Conservation (phyloP, 2,888 invertebrate genomes). For the Amaurobius ferox region DNA sequence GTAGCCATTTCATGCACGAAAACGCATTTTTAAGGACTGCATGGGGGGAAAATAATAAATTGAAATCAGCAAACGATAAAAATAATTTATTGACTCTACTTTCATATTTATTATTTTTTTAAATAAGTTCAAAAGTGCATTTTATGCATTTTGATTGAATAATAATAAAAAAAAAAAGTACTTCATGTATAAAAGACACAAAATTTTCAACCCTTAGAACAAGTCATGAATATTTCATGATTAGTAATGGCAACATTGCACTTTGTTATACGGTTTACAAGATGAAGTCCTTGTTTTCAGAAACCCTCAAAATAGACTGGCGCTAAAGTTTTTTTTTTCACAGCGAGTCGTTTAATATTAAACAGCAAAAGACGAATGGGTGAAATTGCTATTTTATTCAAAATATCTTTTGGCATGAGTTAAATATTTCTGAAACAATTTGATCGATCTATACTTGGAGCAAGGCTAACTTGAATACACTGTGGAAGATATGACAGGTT, state of each 20-base stretch:
- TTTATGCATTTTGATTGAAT: slow-evolving; percentile 11
- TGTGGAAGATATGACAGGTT: too few species aligned
- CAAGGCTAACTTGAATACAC: too few species aligned
- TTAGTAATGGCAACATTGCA: not conserved
- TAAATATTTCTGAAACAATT: too few species aligned
- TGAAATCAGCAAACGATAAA: slow-evolving; percentile 3
- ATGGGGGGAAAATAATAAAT: not conserved
- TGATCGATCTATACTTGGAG: too few species aligned
- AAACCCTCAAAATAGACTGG: slow-evolving; percentile 2
- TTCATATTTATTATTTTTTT: not conserved
- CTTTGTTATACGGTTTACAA: not conserved
- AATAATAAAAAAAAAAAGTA: not conserved
- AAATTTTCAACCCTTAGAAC: not conserved
- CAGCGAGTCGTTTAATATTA: not conserved
- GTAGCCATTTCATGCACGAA: not conserved
- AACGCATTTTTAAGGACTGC: not conserved
- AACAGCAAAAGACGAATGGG: not conserved
- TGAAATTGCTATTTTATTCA: not conserved
- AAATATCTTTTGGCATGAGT: not conserved
- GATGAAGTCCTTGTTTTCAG: slow-evolving; percentile 2
- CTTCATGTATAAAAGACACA: not conserved
- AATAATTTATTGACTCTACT: slow-evolving; percentile 2
- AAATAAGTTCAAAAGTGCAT: not conserved
- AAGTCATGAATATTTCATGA: slow-evolving; percentile 6
- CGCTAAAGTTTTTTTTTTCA: not conserved